These are phyloP conservation scores for Zaprionus inermis DNA, from an alignment of 1,140 invertebrate genomes.

Conservation along the genomic window DNA sequence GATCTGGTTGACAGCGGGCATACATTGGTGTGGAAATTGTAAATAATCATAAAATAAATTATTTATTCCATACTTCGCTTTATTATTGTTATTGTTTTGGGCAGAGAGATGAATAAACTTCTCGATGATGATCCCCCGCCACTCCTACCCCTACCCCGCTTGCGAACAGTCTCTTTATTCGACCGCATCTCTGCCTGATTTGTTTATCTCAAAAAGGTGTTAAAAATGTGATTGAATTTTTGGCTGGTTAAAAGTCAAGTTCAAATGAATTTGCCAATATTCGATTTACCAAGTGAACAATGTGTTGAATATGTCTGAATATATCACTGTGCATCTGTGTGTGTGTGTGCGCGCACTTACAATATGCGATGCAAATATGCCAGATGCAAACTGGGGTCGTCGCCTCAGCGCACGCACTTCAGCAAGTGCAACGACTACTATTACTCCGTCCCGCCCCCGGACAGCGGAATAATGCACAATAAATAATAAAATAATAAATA, in stretches of 20 bases:
- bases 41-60: no score
- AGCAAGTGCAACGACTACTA: conserved; percentile 32
- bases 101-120: not conserved
- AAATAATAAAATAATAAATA: conserved; percentile 16
- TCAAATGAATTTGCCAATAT: conserved; percentile 8
- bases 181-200: not conserved
- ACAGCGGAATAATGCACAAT: not conserved
- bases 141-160: not conserved
- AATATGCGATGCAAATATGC: not conserved
- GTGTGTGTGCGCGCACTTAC: not conserved
- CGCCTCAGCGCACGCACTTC: conserved; percentile 11
- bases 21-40: no score
- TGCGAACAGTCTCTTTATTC: not conserved
- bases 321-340: not conserved
- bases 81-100: conserved; percentile 4
- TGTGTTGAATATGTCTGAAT: not conserved
- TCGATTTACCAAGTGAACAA: not conserved
- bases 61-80: not conserved
- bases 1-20: not conserved
- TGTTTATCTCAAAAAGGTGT: not conserved
- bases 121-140: no score
- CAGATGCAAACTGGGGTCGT: conserved; percentile 20
- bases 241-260: conserved; percentile 2
- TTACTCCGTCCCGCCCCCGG: not conserved
- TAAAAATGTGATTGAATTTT: conserved; percentile 1